Conservation (phyloP, 2,797 vertebrate genomes). For the Fundulus diaphanus region DNA sequence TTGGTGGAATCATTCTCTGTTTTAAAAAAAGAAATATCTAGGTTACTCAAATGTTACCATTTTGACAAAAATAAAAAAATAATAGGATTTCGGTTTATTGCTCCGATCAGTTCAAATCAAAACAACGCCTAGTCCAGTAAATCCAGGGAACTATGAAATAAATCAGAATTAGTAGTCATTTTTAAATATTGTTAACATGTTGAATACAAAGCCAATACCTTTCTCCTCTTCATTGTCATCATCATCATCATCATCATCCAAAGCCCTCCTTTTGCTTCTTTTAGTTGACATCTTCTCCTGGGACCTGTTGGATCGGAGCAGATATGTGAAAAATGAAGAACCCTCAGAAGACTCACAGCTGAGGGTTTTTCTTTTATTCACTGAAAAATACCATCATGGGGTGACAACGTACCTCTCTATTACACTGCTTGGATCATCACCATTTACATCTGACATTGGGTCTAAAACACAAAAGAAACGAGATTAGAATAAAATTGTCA, state of each 20-base stretch:
- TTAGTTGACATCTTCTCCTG: slow-evolving; percentile 71
- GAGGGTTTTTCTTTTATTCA: slow-evolving; percentile 1
- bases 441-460: slow-evolving; percentile 34
- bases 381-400: slow-evolving; percentile 1
- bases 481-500: background rate
- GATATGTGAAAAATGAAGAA: slow-evolving; percentile 15
- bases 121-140: background rate
- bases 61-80: slow-evolving; percentile 5
- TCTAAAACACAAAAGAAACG: slow-evolving; percentile 18
- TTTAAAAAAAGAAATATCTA: slow-evolving; percentile 19
- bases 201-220: slow-evolving; percentile 41
- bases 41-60: background rate
- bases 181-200: background rate
- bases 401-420: slow-evolving; percentile 59
- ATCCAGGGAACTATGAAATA: background rate
- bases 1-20: slow-evolving; percentile 49
- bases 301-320: slow-evolving; percentile 50
- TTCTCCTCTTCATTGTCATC: slow-evolving; percentile 48
- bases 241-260: slow-evolving; percentile 77
- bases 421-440: slow-evolving; percentile 19
- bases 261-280: slow-evolving; percentile 74
- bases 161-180: background rate
- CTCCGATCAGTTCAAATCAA: background rate
- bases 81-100: background rate
- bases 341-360: background rate